phyloP scores from a whole-genome alignment of 2,113 vertebrate genomes.

The Cololabis saira region DNA sequence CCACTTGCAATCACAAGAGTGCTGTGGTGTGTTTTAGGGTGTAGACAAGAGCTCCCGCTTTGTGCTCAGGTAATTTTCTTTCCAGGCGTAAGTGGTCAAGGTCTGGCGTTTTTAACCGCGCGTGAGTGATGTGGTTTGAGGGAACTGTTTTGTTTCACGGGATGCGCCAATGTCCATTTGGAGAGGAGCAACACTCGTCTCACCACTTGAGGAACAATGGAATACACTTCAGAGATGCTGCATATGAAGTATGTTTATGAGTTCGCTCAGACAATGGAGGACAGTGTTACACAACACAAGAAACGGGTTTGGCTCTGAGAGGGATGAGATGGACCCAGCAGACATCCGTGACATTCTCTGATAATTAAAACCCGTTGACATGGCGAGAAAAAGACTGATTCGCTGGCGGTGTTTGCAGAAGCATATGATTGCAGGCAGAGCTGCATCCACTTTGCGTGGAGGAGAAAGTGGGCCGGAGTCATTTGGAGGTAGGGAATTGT shows the following conservation, averaged over 20 bases:
- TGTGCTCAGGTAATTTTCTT: conserved; percentile 81
- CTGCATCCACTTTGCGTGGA: conserved; percentile 31
- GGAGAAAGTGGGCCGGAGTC: conserved; percentile 63
- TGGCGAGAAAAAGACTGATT: conserved; percentile 61
- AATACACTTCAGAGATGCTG: conserved; percentile 78
- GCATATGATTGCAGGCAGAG: conserved; percentile 43
- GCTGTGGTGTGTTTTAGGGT: conserved; percentile 72
- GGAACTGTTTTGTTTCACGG: conserved; percentile 76
- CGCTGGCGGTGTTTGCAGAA: conserved; percentile 56
- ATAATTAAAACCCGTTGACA: conserved; percentile 73
- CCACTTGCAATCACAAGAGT: conserved; percentile 78
- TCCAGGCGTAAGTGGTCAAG: conserved; percentile 79
- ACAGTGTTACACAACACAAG: conserved; percentile 77
- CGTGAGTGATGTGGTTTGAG: conserved; percentile 59
- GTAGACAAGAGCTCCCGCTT: conserved; percentile 73
- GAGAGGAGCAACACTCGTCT: conserved; percentile 74
- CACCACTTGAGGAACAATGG: conserved; percentile 81
- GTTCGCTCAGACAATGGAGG: conserved; percentile 65
- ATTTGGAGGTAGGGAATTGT: conserved; percentile 43
- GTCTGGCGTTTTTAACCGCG: conserved; percentile 68
- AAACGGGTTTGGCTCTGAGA: conserved; percentile 64
- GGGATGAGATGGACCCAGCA: conserved; percentile 57
- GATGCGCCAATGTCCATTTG: conserved; percentile 72
- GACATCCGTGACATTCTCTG: conserved; percentile 75
- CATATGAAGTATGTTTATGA: conserved; percentile 78